Base-by-base conservation (phyloP, 2,888 invertebrate genomes). In the Tachystola acroxantha region DNA sequence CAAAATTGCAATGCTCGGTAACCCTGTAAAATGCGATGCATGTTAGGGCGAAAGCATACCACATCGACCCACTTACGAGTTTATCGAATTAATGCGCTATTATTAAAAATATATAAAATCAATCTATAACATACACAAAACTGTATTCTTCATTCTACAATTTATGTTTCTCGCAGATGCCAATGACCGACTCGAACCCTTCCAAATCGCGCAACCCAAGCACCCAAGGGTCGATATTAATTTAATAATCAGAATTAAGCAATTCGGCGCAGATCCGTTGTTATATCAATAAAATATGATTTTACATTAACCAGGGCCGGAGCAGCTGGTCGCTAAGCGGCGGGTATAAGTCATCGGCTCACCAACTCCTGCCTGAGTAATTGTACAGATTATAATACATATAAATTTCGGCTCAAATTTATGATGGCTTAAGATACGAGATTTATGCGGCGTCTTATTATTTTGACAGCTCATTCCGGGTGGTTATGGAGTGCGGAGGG, bases 371-470 rank as follows among this genome's bases (percentile, higher is more conserved):
- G 35, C 37, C 50, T 68, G 67, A 78, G 56, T 76, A 70, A 78
- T 80, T 69, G 75, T 59, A 43, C 52, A 69, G 72, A 78, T 81
- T 78, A 78, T 61, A 70, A 68, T 70, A 64, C 62, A 64, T 68
- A 69, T 64, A 69, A 61, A 62, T 69, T 70, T 60, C 49, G 3
- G 43, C 53, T 38, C 40, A 40, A 70, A 74, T 70, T 71, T 67
- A 72, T 72, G 68, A 63, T 48, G 61, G 61, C 56, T 61, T 58
- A 56, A 65, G 63, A 54, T 57, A 43, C 37, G 46, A 40, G 65
- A 80, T 80, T 74, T 68, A 80, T 76, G 65, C 50, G 48, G 45
- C 57, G 67, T 76, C 74, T 80, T 79, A 77, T 76, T 75, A 79
- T 75, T 79, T 60, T 71, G 76, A 76, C 74, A 67, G 73, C 59